Evolutionary conservation across 2,113 vertebrate species (phyloP).

Genomic region (Sorex fumeus): DNA sequence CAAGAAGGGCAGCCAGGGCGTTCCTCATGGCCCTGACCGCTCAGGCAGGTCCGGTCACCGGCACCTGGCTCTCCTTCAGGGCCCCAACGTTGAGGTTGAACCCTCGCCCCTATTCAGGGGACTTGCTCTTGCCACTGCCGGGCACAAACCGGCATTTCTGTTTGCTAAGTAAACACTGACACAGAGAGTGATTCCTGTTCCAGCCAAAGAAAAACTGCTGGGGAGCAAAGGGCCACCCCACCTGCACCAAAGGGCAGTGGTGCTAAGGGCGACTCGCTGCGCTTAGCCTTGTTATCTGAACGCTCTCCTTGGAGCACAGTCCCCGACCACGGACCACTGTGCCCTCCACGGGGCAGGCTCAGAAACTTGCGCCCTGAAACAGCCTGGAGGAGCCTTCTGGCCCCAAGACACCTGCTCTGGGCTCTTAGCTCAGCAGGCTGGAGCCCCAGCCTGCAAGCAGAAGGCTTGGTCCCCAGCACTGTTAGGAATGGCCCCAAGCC

Average conservation of each 20-base stretch:
- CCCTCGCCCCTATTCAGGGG: background rate
- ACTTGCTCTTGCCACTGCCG: background rate
- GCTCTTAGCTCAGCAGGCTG: too few species aligned
- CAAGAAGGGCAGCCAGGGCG: background rate
- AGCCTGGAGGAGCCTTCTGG: too few species aligned
- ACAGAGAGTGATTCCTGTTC: background rate
- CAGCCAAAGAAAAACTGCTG: too few species aligned
- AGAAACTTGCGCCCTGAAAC: too few species aligned
- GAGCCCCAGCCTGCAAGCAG: too few species aligned
- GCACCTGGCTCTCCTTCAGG: background rate
- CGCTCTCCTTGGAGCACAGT: background rate
- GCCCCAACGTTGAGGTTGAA: background rate
- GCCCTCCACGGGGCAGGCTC: too few species aligned
- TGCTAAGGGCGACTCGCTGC: background rate
- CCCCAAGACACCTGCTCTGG: too few species aligned
- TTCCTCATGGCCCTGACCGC: background rate
- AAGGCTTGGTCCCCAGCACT: too few species aligned
- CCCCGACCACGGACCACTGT: too few species aligned
- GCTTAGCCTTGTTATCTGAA: background rate
- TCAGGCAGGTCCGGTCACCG: background rate
- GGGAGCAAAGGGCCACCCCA: background rate
- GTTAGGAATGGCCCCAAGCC: too few species aligned
- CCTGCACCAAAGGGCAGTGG: background rate
- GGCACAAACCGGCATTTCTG: slow-evolving; percentile 17
- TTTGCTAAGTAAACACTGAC: slow-evolving; percentile 58